Base-by-base conservation (phyloP, 2,797 vertebrate genomes). In the Spinus pinus region DNA sequence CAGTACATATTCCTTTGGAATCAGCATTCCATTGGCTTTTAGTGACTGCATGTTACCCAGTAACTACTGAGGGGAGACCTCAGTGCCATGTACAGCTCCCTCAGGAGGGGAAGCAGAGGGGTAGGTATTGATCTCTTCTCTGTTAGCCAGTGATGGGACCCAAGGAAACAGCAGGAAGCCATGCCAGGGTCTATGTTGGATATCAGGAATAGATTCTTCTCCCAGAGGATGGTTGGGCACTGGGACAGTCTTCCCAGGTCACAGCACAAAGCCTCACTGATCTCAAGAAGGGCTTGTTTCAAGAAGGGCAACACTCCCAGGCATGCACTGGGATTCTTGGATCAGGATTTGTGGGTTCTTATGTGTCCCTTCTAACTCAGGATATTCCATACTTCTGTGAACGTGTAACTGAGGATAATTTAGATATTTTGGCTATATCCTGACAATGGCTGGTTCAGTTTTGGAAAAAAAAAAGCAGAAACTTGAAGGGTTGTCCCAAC, bases 351-450 rank as follows among this genome's bases (percentile, higher is more conserved):
- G 24, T 39, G 24, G 12, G 4, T 27, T 56, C 14, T 22, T 12
- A 2, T 27, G 8, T 20, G 18, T 41, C 44, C 25, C 10, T 46
- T 77, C 25, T 50, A 28, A 12, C 7, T 51, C 25, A 31, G 9
- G 33, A 12, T 41, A 41, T 31, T 57, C 57, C 54, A 12, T 51
- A 5, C 13, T 27, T 62, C n/a, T 70, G 10, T 50, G 44, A 27
- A 20, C 0, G 0, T 9, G 2, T 28, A 15, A 11, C 2, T 81
- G 24, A 30, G 22, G 35, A 44, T 51, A 62, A 73, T n/a, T 15
- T 44, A 31, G 14, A 4, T 61, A 44, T 25, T 92, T 75, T 70
- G 41, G 42, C n/a, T 58, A 2, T 21, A 44, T 85, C 30, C 67
- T 66, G 49, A 7, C 8, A 31, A 12, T 17, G 19, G 20, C 35